Evolutionary conservation across 2,113 vertebrate species (phyloP), one percentile per base, ranked within the genome.

Genomic region (Hippocampus mohnikei): DNA sequence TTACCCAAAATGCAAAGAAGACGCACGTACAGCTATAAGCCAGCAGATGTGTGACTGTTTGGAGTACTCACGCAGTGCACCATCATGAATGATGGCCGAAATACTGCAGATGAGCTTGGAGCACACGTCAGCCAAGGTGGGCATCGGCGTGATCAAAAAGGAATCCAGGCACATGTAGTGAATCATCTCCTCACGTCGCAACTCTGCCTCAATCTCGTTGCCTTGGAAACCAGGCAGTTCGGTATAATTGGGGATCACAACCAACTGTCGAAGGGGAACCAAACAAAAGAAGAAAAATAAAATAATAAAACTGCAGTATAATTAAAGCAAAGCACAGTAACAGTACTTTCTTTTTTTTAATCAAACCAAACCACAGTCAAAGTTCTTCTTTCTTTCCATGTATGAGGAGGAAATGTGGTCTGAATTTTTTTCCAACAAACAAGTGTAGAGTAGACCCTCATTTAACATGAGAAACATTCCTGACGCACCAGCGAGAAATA

Each of bases 101-200:
- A 96, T 82, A 18, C 94, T 94, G 80, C 95, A 96, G 81, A 95
- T 86, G 66, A 96, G 92, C 33, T 70, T 88, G 75, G 85, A 59
- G 4, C 94, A 95, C 84, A 91, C 91, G 74, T 94, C 89, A 0
- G 95, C 91, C 78, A 93, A 81, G 5, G 70, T 50, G 0, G 88
- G 87, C 27, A 91, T 91, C 0, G 92, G 93, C 0, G 84, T 88
- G 81, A 91, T 92, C 83, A 84, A 90, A 37, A 93, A 94, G 13
- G 92, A 95, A 62, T 94, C 95, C 83, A 94, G 70, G 78, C 94
- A 96, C 87, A 84, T 92, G 79, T 94, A 95, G 60, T 80, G 90
- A 44, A 87, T 82, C 90, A 98, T 92, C 61, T 95, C 91, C 27
- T 94, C 89, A 0, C 85, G 88, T 8, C 85, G 89, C 0, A 62